These are phyloP conservation scores for Nymphicus hollandicus DNA, from an alignment of 2,113 vertebrate genomes.

Conservation along the genomic window DNA sequence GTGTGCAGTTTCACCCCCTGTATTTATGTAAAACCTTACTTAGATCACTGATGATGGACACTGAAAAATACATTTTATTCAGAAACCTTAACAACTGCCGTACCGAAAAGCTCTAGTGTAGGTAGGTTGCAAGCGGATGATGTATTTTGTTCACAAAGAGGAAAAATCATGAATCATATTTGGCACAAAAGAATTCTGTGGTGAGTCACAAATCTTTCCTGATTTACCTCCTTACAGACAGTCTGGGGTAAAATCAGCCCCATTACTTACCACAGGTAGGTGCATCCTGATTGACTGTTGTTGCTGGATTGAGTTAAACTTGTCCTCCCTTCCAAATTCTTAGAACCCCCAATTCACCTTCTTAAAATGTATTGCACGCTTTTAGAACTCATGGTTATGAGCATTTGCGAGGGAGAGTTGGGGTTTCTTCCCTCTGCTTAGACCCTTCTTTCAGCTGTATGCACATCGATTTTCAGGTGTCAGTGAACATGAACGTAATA, in stretches of 20 bases:
- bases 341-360: neutral
- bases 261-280: neutral
- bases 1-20: slow-evolving; percentile 36
- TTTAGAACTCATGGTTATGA: neutral
- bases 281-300: neutral
- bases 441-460: neutral
- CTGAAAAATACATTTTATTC: slow-evolving; percentile 63
- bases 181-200: neutral
- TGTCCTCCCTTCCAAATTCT: neutral
- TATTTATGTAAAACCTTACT: slow-evolving; percentile 62
- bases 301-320: slow-evolving; percentile 14
- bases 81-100: slow-evolving; percentile 42
- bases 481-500: neutral
- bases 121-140: neutral
- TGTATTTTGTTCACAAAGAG: neutral
- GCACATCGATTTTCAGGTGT: slow-evolving; percentile 20
- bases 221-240: neutral
- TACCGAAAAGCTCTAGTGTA: slow-evolving; percentile 39
- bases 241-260: neutral
- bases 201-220: neutral
- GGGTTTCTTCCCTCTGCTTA: neutral
- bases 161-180: neutral
- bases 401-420: neutral
- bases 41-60: slow-evolving; percentile 44
- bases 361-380: neutral